phyloP scores from a whole-genome alignment of 1,140 invertebrate genomes.

The Andricus grossulariae region DNA sequence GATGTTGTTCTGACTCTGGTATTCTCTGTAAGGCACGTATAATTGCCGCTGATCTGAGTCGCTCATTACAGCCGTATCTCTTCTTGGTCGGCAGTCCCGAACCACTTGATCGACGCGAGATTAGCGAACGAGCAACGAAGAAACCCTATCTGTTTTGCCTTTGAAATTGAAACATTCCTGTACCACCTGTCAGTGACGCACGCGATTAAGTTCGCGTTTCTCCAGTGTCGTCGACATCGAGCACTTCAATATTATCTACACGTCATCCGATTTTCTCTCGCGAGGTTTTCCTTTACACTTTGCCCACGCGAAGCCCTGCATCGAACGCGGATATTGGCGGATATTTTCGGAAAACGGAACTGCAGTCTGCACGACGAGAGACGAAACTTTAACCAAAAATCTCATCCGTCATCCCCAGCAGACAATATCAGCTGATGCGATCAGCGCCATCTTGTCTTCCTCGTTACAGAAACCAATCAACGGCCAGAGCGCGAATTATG shows the following conservation, averaged over 20 bases:
- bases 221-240: slow-evolving; percentile 41
- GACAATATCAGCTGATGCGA: slow-evolving; percentile 61
- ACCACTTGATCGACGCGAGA: slow-evolving; percentile 31
- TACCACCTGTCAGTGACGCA: slow-evolving; percentile 62
- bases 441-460: slow-evolving; percentile 51
- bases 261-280: slow-evolving; percentile 44
- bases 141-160: slow-evolving; percentile 41
- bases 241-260: slow-evolving; percentile 39
- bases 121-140: slow-evolving; percentile 12
- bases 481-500: background rate
- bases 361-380: background rate
- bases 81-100: slow-evolving; percentile 47
- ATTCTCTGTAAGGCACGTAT: slow-evolving; percentile 74
- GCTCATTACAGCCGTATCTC: slow-evolving; percentile 70
- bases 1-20: slow-evolving; percentile 71
- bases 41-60: slow-evolving; percentile 74
- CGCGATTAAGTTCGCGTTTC: slow-evolving; percentile 34
- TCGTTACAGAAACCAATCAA: background rate
- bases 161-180: slow-evolving; percentile 50
- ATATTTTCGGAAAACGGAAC: slow-evolving; percentile 18
- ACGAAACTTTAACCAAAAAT: slow-evolving; percentile 47
- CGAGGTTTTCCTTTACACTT: background rate
- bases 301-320: background rate
- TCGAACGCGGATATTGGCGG: slow-evolving; percentile 10
- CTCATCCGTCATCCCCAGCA: slow-evolving; percentile 52